These are phyloP conservation scores for Heteropelma amictum DNA, from an alignment of 2,888 invertebrate species.

Conservation along the genomic window DNA sequence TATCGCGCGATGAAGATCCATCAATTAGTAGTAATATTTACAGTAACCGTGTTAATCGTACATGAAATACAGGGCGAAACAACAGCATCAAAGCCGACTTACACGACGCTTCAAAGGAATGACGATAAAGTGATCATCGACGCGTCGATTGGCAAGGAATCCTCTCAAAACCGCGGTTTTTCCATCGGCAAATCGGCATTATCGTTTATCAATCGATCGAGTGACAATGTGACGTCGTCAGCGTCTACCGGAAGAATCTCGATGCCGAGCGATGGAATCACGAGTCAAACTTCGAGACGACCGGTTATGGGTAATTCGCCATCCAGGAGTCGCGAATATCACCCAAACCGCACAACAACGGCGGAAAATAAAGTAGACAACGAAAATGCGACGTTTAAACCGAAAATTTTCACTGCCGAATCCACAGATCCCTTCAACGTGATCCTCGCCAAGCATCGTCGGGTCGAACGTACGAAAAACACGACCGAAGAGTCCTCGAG, in stretches of 20 bases:
- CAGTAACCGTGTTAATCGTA: neutral
- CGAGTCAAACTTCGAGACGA: too few species aligned
- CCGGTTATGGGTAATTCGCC: too few species aligned
- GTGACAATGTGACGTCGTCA: neutral
- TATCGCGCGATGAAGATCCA: slow-evolving; percentile 1
- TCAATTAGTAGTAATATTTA: neutral
- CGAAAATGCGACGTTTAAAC: neutral
- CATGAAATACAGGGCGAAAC: neutral
- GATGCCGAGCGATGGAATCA: too few species aligned
- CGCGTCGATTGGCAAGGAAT: neutral
- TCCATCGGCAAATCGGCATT: neutral
- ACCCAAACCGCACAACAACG: too few species aligned
- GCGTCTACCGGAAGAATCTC: too few species aligned
- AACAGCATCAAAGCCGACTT: neutral
- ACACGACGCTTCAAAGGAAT: neutral
- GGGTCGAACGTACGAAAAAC: neutral
- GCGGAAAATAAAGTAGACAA: too few species aligned
- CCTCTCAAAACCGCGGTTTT: neutral
- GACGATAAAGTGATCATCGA: neutral
- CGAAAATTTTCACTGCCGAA: neutral
- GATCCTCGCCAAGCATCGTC: neutral
- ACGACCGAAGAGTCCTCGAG: neutral
- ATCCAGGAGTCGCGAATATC: too few species aligned
- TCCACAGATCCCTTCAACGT: neutral
- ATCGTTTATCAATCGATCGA: neutral